Percentiles rank a stretch among this genome's conserved stretches.
Evolutionary conservation across 2,888 invertebrate species (phyloP).

Genomic region (Dendrolimus pini): DNA sequence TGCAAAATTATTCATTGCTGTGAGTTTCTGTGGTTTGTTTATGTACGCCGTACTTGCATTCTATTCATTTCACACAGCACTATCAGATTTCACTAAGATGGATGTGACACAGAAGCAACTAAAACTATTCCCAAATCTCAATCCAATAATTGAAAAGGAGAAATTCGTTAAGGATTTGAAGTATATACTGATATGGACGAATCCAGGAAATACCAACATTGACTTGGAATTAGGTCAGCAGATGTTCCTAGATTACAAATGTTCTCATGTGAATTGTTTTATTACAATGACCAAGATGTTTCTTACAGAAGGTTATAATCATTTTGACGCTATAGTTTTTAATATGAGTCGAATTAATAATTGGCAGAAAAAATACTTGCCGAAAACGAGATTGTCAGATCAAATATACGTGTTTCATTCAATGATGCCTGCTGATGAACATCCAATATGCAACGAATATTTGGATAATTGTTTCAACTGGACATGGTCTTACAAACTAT

Average conservation of each 20-base stretch:
- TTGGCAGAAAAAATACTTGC: conserved; percentile 26
- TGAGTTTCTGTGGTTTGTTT: conserved; percentile 45
- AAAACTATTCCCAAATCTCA: conserved; percentile 8
- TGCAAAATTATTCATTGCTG: conserved; percentile 52
- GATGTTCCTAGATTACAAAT: conserved; percentile 36
- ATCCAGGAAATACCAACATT: conserved; percentile 12
- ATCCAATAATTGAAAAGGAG: conserved; percentile 4
- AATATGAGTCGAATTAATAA: conserved; percentile 28
- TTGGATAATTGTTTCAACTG: conserved; percentile 57
- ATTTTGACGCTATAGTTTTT: conserved; percentile 53
- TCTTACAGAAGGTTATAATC: conserved; percentile 28
- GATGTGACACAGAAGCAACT: conserved; percentile 17
- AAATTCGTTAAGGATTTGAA: conserved; percentile 28
- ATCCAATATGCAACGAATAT: conserved; percentile 39
- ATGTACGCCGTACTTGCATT: conserved; percentile 46
- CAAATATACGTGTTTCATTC: conserved; percentile 59
- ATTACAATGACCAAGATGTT: conserved; percentile 40
- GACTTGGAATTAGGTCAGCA: conserved; percentile 29
- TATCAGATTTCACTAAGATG: conserved; percentile 23
- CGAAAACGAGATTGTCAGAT: conserved; percentile 26
- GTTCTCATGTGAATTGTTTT: conserved; percentile 45
- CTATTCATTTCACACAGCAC: conserved; percentile 46
- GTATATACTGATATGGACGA: conserved; percentile 48
- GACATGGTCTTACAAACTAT: conserved; percentile 63
- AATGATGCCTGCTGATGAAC: conserved; percentile 32